Base-by-base conservation (phyloP, 2,113 vertebrate genomes). In the Clinocottus analis region DNA sequence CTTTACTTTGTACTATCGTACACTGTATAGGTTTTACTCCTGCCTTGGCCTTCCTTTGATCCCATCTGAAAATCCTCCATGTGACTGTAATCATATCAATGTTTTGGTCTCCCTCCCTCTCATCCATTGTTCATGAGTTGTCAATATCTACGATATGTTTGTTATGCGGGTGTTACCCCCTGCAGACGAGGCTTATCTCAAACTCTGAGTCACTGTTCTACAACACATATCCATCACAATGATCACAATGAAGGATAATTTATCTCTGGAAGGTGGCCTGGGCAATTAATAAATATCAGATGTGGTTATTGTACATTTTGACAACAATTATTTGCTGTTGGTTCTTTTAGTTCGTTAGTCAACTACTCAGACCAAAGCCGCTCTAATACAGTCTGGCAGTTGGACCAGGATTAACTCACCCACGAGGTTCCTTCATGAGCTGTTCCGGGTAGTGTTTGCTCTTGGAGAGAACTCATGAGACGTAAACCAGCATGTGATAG, bases 41-140 rank as follows among this genome's bases (percentile, higher is more conserved):
- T 23, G 21, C 43, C 43, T 49, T 12, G n/a, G 19, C 72, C 72
- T 74, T 27, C 9, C 23, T 33, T 63, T 74, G 27, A 72, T n/a
- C 37, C 5, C 21, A 31, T 3, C 16, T 9, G 43, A 14, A 60
- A 27, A 45, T n/a, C 14, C 25, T 72, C 39, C 37, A 37, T 21
- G 9, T 45, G 33, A 39, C 49, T 41, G 45, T 19, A 21, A 19
- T 49, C 45, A 21, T 49, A 3, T 21, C 21, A 7, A 49, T 19
- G 39, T 41, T 41, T 41, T 39, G 12, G 11, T 12, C 10, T 41
- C 39, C 39, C n/a, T n/a, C 33, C 49, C 67, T 17, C 8, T 70
- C 16, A 13, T 1, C 21, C 17, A 43, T 4, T 25, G 31, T 31
- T 25, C 35, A 12, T 27, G 14, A 39, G 11, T 25, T 67, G 29